Evolutionary conservation across 2,888 invertebrate species (phyloP).

Genomic region (Dynastes grantii): DNA sequence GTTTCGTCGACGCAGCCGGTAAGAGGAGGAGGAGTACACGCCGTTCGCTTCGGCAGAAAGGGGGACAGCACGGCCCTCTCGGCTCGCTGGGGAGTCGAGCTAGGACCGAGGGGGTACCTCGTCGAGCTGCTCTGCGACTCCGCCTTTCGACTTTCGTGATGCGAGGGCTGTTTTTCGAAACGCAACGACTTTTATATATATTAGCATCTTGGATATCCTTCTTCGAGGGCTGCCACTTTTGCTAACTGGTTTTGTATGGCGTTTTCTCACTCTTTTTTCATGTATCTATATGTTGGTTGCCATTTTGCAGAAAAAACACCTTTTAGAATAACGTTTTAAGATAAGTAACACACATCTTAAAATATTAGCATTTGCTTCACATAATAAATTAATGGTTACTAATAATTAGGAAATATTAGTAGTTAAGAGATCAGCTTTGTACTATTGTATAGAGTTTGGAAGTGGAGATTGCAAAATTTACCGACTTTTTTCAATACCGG

Average conservation of each 20-base stretch:
- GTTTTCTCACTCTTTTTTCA: neutral
- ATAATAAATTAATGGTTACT: too few species aligned
- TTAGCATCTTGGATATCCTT: constrained; percentile 65
- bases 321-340: too few species aligned
- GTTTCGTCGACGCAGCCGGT: constrained; percentile 39
- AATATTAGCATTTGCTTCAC: too few species aligned
- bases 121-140: constrained; percentile 41
- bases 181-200: constrained; percentile 60
- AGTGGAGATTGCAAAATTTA: too few species aligned
- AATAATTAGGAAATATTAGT: too few species aligned
- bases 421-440: too few species aligned
- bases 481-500: too few species aligned
- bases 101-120: constrained; percentile 14
- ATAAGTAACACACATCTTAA: too few species aligned
- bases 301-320: too few species aligned
- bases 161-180: constrained; percentile 53
- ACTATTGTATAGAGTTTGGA: too few species aligned
- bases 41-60: constrained; percentile 40
- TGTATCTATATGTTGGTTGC: neutral
- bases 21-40: neutral
- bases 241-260: constrained; percentile 11
- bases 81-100: constrained; percentile 20
- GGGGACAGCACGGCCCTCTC: constrained; percentile 28
- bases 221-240: constrained; percentile 35
- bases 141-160: constrained; percentile 50